phyloP scores from a whole-genome alignment of 2,797 vertebrate species.

The Prionace glauca region DNA sequence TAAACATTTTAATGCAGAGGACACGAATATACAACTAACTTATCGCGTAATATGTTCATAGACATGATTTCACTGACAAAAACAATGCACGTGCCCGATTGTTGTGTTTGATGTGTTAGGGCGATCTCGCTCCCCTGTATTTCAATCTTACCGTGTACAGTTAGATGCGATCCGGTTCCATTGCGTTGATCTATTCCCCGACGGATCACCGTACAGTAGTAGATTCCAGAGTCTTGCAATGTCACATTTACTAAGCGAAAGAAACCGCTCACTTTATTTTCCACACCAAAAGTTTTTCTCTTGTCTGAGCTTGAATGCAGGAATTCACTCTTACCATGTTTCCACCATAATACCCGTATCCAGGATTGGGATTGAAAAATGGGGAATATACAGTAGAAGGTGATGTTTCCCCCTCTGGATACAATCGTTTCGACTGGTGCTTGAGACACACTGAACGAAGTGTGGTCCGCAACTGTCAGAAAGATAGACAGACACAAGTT shows the following conservation, averaged over 20 bases:
- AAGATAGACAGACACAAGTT: background rate
- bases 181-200: background rate
- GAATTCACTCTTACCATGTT: background rate
- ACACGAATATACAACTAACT: background rate
- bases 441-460: background rate
- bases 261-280: background rate
- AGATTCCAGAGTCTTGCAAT: background rate
- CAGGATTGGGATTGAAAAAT: background rate
- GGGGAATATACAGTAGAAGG: background rate
- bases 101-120: background rate
- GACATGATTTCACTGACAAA: background rate
- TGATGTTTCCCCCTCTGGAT: background rate
- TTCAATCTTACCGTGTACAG: background rate
- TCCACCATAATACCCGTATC: background rate
- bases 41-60: background rate
- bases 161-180: conserved; percentile 12
- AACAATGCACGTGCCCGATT: background rate
- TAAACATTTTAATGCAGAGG: background rate
- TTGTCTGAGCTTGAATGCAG: background rate
- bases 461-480: background rate
- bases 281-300: background rate
- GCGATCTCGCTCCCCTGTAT: background rate
- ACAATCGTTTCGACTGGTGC: background rate
- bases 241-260: background rate
- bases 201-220: background rate